A percentile compares a stretch with the other conserved stretches of the same genome.
phyloP scores from a whole-genome alignment of 64 coral and sea anemone species.

The Montipora foliosa region DNA sequence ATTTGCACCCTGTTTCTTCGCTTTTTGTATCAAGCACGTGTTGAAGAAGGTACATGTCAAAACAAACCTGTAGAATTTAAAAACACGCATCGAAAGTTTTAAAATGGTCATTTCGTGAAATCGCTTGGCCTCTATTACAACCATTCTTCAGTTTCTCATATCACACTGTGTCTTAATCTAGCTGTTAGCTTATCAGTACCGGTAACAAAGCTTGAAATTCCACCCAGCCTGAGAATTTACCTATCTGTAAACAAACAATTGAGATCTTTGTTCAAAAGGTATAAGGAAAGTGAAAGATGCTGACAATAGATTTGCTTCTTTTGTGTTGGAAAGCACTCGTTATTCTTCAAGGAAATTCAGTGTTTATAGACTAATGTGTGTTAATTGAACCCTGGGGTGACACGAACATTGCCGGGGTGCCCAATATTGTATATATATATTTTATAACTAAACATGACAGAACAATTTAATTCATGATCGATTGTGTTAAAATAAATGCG shows the following conservation, averaged over 20 bases:
- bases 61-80: conserved; percentile 26
- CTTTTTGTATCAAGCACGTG: neutral
- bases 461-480: conserved; percentile 20
- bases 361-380: conserved; percentile 46
- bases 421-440: conserved; percentile 38
- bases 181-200: conserved; percentile 10
- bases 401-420: conserved; percentile 28
- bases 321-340: conserved; percentile 33
- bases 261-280: neutral
- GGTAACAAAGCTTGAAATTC: conserved; percentile 40
- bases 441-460: conserved; percentile 36
- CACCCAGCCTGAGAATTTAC: conserved; percentile 37
- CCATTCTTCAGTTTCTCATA: conserved; percentile 3
- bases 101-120: neutral
- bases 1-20: neutral
- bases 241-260: conserved; percentile 36
- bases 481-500: conserved; percentile 32
- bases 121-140: neutral
- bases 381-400: conserved; percentile 52
- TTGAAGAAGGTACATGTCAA: conserved; percentile 16
- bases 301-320: conserved; percentile 38
- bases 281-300: conserved; percentile 22
- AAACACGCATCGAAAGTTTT: conserved; percentile 26
- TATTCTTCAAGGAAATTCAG: conserved; percentile 16
- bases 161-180: conserved; percentile 12